Percentiles rank a stretch among this genome's conserved stretches.
phyloP scores from a whole-genome alignment of 2,888 invertebrate genomes.

The Platerodrilus igneus region DNA sequence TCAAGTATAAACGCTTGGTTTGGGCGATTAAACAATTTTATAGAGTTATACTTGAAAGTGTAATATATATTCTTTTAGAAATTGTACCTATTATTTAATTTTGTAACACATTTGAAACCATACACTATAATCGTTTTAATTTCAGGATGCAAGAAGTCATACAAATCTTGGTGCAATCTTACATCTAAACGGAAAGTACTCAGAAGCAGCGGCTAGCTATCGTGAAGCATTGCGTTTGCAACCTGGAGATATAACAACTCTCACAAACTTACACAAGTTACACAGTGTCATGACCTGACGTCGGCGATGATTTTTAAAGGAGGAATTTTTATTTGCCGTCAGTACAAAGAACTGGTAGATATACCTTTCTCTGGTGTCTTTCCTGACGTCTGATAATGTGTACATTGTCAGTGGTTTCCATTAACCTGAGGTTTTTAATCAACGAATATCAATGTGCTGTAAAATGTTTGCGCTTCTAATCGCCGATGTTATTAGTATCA shows the following conservation, averaged over 20 bases:
- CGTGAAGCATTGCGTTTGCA: conserved; percentile 78
- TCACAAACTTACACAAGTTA: conserved; percentile 81
- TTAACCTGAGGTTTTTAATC: conserved; percentile 32
- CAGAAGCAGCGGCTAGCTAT: conserved; percentile 83
- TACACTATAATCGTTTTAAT: conserved; percentile 27
- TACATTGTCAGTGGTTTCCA: conserved; percentile 26
- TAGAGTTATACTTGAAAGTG: too few relatives aligned
- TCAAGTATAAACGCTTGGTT: too few relatives aligned
- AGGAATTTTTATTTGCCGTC: conserved; percentile 12
- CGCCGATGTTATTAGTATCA: conserved; percentile 34
- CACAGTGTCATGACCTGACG: conserved; percentile 55
- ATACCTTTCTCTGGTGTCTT: conserved; percentile 20
- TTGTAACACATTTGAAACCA: too few relatives aligned
- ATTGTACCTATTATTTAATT: too few relatives aligned
- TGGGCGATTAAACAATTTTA: too few relatives aligned
- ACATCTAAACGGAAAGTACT: conserved; percentile 86
- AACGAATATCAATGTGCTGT: conserved; percentile 34
- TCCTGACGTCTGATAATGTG: conserved; percentile 18
- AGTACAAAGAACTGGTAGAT: conserved; percentile 20
- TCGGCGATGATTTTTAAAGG: conserved; percentile 28
- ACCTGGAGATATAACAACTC: conserved; percentile 83
- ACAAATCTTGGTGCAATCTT: conserved; percentile 94
- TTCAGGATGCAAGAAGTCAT: conserved; percentile 81
- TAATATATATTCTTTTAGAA: too few relatives aligned
- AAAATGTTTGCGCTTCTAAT: conserved; percentile 30